phyloP scores from a whole-genome alignment of 1,140 invertebrate species.

The Zaprionus ornatus region DNA sequence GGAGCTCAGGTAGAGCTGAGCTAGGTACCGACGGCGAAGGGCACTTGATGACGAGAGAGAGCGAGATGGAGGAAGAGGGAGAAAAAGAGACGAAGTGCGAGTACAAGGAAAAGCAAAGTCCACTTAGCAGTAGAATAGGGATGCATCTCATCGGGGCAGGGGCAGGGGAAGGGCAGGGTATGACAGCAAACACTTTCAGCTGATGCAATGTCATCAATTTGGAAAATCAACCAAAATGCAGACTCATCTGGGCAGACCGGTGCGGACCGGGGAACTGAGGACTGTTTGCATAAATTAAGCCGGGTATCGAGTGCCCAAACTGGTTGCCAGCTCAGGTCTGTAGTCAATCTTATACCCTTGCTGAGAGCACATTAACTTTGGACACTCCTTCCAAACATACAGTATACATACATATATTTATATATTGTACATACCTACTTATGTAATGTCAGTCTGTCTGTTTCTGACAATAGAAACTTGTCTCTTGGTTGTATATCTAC shows the following conservation, averaged over 20 bases:
- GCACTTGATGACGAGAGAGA: slow-evolving; percentile 22
- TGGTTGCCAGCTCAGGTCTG: slow-evolving; percentile 16
- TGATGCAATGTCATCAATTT: slow-evolving; percentile 75
- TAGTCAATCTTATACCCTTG: background rate
- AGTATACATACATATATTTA: background rate
- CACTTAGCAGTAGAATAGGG: slow-evolving; percentile 21
- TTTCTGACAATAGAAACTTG: background rate
- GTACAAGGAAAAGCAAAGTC: slow-evolving; percentile 26
- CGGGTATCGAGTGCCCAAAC: slow-evolving; percentile 17
- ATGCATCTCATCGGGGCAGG: background rate
- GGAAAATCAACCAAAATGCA: slow-evolving; percentile 62
- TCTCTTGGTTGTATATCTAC: background rate
- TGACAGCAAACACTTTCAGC: slow-evolving; percentile 54
- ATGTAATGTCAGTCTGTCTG: too few relatives aligned
- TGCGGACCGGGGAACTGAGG: background rate
- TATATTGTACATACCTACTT: too few relatives aligned
- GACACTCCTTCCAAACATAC: background rate
- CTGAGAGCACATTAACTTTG: background rate
- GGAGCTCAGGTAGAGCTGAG: slow-evolving; percentile 30
- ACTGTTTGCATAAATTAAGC: slow-evolving; percentile 69
- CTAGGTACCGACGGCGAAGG: slow-evolving; percentile 47
- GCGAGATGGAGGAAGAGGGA: background rate
- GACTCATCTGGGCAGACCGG: slow-evolving; percentile 17
- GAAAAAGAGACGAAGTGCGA: background rate
- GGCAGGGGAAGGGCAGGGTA: background rate